phyloP scores from a whole-genome alignment of 2,888 invertebrate species.

The Tenthredo distinguenda region DNA sequence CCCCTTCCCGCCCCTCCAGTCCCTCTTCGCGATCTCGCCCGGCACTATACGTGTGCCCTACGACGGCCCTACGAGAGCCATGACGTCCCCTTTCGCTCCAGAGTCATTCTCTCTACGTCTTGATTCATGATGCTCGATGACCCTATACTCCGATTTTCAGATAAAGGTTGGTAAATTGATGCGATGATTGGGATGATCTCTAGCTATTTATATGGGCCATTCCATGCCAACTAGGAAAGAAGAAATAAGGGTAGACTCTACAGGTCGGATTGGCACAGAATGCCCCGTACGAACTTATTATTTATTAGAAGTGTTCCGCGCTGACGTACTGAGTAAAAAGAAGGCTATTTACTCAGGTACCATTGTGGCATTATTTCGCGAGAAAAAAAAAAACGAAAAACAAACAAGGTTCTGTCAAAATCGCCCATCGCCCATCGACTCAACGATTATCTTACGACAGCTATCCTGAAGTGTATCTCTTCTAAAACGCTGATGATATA shows the following conservation, averaged over 20 bases:
- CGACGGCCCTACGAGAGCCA: background rate
- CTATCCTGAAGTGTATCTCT: background rate
- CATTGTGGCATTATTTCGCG: background rate
- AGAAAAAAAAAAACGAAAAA: background rate
- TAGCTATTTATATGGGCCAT: background rate
- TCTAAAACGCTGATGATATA: background rate
- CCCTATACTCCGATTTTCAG: background rate
- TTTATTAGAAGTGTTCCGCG: background rate
- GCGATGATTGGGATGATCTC: background rate
- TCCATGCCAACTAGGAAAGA: background rate
- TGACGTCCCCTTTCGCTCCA: background rate
- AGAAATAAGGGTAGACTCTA: background rate
- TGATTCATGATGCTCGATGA: background rate
- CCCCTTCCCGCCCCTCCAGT: background rate
- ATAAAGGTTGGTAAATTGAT: background rate
- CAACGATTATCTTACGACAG: background rate
- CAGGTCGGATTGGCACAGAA: background rate
- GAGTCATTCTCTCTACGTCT: background rate
- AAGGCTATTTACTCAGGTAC: background rate
- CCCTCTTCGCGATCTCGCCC: background rate
- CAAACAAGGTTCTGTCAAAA: background rate
- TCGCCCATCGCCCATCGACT: background rate
- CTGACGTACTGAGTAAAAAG: background rate
- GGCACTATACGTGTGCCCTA: conserved; percentile 1
- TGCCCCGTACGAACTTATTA: background rate